phyloP scores from a whole-genome alignment of 2,113 vertebrate species.

The Embiotoca jacksoni region DNA sequence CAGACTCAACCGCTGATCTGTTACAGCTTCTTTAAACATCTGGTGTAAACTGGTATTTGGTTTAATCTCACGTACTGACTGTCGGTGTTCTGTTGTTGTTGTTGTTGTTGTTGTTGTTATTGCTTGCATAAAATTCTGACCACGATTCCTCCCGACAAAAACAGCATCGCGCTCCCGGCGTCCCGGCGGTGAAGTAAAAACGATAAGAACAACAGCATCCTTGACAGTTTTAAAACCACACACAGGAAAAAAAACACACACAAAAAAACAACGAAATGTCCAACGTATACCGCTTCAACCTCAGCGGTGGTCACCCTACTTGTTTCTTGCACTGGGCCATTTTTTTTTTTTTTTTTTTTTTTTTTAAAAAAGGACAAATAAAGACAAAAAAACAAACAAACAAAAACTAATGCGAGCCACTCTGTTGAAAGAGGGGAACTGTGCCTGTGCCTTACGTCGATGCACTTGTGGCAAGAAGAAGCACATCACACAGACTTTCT shows the following conservation, averaged over 20 bases:
- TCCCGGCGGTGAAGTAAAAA: slow-evolving; percentile 5
- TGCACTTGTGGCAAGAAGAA: slow-evolving; percentile 98
- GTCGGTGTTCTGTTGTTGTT: not conserved
- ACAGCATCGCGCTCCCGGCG: not conserved
- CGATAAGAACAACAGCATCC: not conserved
- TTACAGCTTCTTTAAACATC: too few species aligned
- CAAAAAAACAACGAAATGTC: not conserved
- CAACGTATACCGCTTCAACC: not conserved
- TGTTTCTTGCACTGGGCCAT: slow-evolving; percentile 89
- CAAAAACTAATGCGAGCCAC: slow-evolving; percentile 85
- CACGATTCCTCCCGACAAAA: not conserved
- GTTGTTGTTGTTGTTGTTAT: too few species aligned
- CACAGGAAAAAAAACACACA: not conserved
- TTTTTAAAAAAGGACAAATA: slow-evolving; percentile 20
- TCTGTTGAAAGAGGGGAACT: slow-evolving; percentile 94
- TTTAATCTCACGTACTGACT: not conserved
- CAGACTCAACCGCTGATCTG: too few species aligned
- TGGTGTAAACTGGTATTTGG: not conserved
- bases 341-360: slow-evolving; percentile 11
- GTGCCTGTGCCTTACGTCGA: slow-evolving; percentile 99
- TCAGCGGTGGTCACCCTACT: slow-evolving; percentile 88
- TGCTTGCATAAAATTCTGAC: too few species aligned
- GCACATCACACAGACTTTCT: slow-evolving; percentile 90
- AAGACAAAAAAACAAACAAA: not conserved
- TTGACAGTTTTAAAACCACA: not conserved